Conservation (phyloP, 2,113 vertebrate species). For the Podarcis raffonei region DNA sequence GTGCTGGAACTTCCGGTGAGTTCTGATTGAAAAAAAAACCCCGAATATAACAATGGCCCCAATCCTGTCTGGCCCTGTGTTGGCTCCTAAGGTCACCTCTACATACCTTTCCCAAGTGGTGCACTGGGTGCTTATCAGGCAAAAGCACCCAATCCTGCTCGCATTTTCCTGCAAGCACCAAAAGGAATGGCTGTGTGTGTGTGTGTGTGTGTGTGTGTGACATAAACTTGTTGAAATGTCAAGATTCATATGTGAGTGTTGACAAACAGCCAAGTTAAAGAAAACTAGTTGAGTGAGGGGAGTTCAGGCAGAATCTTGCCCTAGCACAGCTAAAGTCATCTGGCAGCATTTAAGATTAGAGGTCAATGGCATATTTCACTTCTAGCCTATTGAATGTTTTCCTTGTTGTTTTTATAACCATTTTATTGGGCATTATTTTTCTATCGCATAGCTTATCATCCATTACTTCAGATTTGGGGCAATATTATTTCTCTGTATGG, state of each 20-base stretch:
- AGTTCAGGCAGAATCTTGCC: background rate
- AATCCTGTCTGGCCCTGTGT: background rate
- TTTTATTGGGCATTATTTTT: slow-evolving; percentile 11
- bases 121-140: background rate
- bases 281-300: background rate
- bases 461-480: background rate
- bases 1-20: too few species aligned
- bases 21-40: too few species aligned
- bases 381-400: background rate
- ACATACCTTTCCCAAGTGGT: background rate
- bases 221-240: background rate
- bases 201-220: too few species aligned
- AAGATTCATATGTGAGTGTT: background rate
- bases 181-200: background rate
- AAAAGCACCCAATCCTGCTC: background rate
- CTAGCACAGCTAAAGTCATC: background rate
- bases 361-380: background rate
- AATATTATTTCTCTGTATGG: background rate
- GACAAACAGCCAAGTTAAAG: background rate
- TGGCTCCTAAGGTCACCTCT: background rate
- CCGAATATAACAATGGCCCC: background rate
- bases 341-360: background rate
- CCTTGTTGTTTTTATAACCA: background rate
- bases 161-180: too few species aligned
- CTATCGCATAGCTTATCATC: background rate